Evolutionary conservation across 2,797 vertebrate species (phyloP), one percentile per base, ranked within the genome.

Genomic region (Harpia harpyja): DNA sequence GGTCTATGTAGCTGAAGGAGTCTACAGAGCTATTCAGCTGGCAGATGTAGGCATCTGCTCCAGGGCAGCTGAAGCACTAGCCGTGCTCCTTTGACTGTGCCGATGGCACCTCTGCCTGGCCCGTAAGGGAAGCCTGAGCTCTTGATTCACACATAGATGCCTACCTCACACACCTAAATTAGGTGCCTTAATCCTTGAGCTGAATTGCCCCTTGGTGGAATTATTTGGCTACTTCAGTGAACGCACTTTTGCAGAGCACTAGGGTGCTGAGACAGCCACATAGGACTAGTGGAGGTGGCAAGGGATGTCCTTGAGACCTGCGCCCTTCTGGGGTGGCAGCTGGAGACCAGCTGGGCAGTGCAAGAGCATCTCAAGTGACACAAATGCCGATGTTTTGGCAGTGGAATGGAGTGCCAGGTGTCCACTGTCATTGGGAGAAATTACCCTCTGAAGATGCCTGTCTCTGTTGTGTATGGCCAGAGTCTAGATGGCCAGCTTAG

Each of bases 361-460:
- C 39, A 77, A 78, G 56, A 77, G 15, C 12, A 0, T 68, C 78
- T 83, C 14, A 14, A 72, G 56, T 74, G 59, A 56, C 59, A 69
- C 14, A 74, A 80, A 63, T 28, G 8, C 7, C 0, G 0, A 20
- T 16, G 9, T 39, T 93, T n/a, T 94, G 79, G n/a, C 49, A 64
- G 37, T 32, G 41, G 60, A 77, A 79, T 30, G 67, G 46, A 76
- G 78, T 37, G 70, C 86, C 91, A 92, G 78, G 86, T 94, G 94
- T 65, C 87, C 64, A 3, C 44, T 41, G n/a, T 89, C 89, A 94
- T 64, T 21, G 46, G 32, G 87, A 72, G 79, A 77, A 94, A 68
- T 68, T 8, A 33, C 9, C 16, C 60, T 61, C 60, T 83, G 57
- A 87, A 77, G 64, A 16, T 83, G 64, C 35, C 39, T 82, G 59